phyloP scores from a whole-genome alignment of 2,888 invertebrate species.

The Ferdinandea cuprea region DNA sequence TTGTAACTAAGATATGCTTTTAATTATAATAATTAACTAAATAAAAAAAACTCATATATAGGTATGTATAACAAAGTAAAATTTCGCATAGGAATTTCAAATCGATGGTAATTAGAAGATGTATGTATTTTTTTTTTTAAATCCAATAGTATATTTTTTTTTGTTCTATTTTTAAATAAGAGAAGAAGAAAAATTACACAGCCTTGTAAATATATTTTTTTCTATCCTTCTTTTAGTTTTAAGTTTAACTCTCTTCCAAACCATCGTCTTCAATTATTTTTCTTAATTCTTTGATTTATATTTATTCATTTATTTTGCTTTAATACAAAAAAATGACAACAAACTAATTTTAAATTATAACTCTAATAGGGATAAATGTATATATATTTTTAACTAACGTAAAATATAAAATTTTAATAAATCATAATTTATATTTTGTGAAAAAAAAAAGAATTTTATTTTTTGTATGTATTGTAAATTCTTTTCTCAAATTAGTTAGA shows the following conservation, averaged over 20 bases:
- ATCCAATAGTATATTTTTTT: conserved; percentile 20
- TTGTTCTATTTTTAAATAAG: conserved; percentile 18
- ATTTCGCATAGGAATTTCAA: conserved; percentile 67
- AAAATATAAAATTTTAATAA: background rate
- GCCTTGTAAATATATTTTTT: conserved; percentile 66
- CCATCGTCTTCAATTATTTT: conserved; percentile 29
- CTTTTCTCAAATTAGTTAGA: background rate
- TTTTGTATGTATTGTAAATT: background rate
- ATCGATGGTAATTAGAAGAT: conserved; percentile 61
- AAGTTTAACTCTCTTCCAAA: conserved; percentile 28
- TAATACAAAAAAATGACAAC: conserved; percentile 38
- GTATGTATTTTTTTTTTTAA: conserved; percentile 11
- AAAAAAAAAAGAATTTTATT: background rate
- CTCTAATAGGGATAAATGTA: conserved; percentile 39
- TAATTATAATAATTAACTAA: conserved; percentile 48
- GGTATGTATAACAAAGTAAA: conserved; percentile 43
- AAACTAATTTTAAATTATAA: conserved; percentile 47
- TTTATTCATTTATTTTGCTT: background rate
- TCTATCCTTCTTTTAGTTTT: conserved; percentile 23
- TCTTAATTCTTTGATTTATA: conserved; percentile 52
- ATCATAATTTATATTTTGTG: background rate
- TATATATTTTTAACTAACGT: conserved; percentile 25
- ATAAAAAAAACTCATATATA: conserved; percentile 37
- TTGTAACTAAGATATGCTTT: conserved; percentile 15
- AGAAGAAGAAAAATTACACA: conserved; percentile 72